A percentile compares a stretch with the other conserved stretches of the same genome.
These are phyloP conservation scores for Zophobas morio DNA, from an alignment of 1,140 invertebrate genomes.

Conservation along the genomic window DNA sequence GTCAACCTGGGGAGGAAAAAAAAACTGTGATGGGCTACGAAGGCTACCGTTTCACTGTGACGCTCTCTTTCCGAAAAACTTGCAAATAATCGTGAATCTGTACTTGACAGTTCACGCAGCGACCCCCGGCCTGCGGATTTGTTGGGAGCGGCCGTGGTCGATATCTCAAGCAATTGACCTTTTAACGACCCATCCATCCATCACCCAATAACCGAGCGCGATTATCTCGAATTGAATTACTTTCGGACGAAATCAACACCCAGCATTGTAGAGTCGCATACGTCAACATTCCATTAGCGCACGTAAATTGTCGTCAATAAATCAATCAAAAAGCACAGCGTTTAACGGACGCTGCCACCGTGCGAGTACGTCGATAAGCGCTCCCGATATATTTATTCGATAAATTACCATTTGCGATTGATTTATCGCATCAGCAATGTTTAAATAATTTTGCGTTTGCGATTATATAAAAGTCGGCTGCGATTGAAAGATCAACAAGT, in stretches of 20 bases:
- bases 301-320: conserved; percentile 47
- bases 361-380: conserved; percentile 22
- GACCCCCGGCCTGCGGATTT: too few relatives aligned
- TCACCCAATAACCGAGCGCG: conserved; percentile 32
- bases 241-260: conserved; percentile 44
- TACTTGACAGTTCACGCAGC: too few relatives aligned
- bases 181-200: conserved; percentile 30
- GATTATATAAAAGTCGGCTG: not conserved
- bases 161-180: conserved; percentile 25
- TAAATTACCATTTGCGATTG: conserved; percentile 32
- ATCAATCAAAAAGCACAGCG: conserved; percentile 40
- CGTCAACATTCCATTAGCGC: conserved; percentile 41
- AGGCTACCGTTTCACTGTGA: too few relatives aligned
- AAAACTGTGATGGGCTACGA: too few relatives aligned
- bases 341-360: conserved; percentile 35
- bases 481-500: conserved; percentile 44
- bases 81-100: too few relatives aligned
- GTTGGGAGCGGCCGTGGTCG: not conserved
- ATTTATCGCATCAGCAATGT: conserved; percentile 31
- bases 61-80: too few relatives aligned
- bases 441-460: conserved; percentile 18
- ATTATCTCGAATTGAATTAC: conserved; percentile 47
- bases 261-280: conserved; percentile 36
- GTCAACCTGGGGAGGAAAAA: too few relatives aligned
- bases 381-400: conserved; percentile 37